These are phyloP conservation scores for Siniperca undulata DNA, from an alignment of 2,797 vertebrate species.

Conservation along the genomic window DNA sequence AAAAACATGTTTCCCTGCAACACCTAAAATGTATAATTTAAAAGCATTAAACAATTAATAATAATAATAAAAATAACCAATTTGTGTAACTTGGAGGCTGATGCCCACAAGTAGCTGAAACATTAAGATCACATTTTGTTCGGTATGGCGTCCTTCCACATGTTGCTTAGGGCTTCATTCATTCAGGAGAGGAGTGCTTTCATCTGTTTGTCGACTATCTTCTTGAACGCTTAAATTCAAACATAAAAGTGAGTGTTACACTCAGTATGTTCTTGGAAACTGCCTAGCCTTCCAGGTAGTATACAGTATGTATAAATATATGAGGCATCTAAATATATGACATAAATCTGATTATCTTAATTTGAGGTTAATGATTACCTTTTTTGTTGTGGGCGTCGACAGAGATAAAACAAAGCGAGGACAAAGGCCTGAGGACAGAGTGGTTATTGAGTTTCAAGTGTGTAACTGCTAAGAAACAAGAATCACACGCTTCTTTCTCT, in stretches of 20 bases:
- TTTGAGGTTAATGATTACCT: constrained; percentile 69
- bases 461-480: constrained; percentile 1
- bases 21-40: constrained; percentile 1
- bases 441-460: not conserved
- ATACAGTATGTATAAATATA: not conserved
- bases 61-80: not conserved
- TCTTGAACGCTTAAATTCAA: constrained; percentile 52
- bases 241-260: constrained; percentile 39
- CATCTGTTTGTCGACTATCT: constrained; percentile 38
- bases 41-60: constrained; percentile 19
- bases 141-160: not conserved
- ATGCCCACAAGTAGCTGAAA: not conserved
- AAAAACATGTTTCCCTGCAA: constrained; percentile 10
- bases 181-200: constrained; percentile 70
- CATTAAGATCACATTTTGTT: not conserved
- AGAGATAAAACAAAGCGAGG: constrained; percentile 69
- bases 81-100: not conserved
- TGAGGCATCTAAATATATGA: not conserved
- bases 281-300: not conserved
- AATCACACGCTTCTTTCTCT: constrained; percentile 5
- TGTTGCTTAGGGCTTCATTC: constrained; percentile 31
- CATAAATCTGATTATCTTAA: not conserved
- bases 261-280: not conserved
- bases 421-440: constrained; percentile 77
- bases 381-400: constrained; percentile 41